Conservation (phyloP, 2,113 vertebrate species). For the Paralichthys olivaceus region DNA sequence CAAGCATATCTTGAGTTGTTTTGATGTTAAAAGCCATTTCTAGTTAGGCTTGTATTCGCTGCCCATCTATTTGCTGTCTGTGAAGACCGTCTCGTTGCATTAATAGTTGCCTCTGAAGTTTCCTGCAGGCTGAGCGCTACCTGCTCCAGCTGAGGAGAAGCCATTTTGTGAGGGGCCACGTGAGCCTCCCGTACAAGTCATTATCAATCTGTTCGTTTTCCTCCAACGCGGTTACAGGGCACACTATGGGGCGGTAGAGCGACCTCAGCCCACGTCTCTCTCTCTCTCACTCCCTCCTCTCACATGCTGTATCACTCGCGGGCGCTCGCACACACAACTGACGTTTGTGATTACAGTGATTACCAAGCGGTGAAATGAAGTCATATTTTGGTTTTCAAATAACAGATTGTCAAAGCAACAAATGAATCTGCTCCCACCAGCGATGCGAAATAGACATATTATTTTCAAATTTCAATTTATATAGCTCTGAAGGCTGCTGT, state of each 20-base stretch:
- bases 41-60: background rate
- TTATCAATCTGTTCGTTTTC: conserved; percentile 68
- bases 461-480: conserved; percentile 76
- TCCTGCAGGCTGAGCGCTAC: conserved; percentile 28
- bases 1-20: conserved; percentile 49
- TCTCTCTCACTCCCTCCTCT: background rate
- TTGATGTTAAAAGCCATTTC: conserved; percentile 39
- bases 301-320: conserved; percentile 23
- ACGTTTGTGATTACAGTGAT: conserved; percentile 72
- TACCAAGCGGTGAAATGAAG: conserved; percentile 70
- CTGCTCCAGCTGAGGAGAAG: conserved; percentile 44
- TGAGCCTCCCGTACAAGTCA: conserved; percentile 57
- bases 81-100: background rate
- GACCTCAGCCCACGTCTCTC: background rate
- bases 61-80: background rate
- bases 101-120: conserved; percentile 13
- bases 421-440: conserved; percentile 70
- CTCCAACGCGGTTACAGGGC: conserved; percentile 14
- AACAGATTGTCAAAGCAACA: conserved; percentile 76
- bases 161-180: conserved; percentile 40
- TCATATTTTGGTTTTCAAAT: conserved; percentile 73
- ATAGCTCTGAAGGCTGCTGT: conserved; percentile 50
- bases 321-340: conserved; percentile 15
- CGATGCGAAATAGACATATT: conserved; percentile 63
- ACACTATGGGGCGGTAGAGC: background rate